phyloP scores from a whole-genome alignment of 2,113 vertebrate species.

The Nestor notabilis region DNA sequence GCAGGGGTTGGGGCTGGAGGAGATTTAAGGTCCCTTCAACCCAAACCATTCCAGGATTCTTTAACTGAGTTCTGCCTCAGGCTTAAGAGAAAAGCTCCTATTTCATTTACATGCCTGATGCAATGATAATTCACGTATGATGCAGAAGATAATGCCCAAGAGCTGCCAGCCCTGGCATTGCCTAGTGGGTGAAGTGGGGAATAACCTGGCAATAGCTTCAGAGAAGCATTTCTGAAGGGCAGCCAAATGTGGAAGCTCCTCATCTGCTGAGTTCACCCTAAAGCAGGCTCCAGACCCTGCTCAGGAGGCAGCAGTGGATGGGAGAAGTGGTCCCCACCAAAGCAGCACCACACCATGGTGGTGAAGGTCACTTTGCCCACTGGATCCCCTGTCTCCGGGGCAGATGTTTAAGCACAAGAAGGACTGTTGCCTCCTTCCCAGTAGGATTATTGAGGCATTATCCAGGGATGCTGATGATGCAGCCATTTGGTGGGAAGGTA shows the following conservation, averaged over 20 bases:
- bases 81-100: background rate
- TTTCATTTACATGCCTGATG: background rate
- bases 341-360: background rate
- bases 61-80: background rate
- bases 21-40: background rate
- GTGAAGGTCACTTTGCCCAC: background rate
- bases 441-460: rapidly evolving
- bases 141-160: background rate
- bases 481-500: background rate
- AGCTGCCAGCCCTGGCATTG: background rate
- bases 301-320: background rate
- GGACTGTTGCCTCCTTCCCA: background rate
- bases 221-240: background rate
- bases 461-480: background rate
- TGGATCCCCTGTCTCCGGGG: background rate
- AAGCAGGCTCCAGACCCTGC: background rate
- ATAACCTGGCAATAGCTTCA: background rate
- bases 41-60: background rate
- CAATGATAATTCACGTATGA: background rate
- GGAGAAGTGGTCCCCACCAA: background rate
- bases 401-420: background rate
- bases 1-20: background rate
- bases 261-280: too few species aligned
- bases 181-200: background rate
- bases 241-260: background rate